These are phyloP conservation scores for Podabrus alpinus DNA, from an alignment of 2,888 invertebrate genomes.

Conservation along the genomic window DNA sequence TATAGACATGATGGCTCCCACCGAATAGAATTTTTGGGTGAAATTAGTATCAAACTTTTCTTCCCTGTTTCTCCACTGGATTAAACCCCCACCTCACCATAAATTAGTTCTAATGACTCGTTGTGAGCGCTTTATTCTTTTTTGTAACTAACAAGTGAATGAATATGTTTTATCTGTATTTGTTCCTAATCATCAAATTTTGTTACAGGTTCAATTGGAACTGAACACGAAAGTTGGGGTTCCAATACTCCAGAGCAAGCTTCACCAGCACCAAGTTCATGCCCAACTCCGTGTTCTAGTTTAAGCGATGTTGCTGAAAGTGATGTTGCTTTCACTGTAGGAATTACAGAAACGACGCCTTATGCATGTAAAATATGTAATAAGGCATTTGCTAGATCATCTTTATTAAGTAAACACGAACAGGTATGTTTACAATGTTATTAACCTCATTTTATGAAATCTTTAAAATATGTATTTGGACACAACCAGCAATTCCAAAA, in stretches of 20 bases:
- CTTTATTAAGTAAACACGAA: constrained; percentile 88
- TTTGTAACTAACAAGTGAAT: too few species aligned
- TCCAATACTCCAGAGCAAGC: constrained; percentile 39
- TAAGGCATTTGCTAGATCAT: constrained; percentile 84
- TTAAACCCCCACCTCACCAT: too few species aligned
- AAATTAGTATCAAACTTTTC: too few species aligned
- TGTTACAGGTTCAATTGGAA: constrained; percentile 25
- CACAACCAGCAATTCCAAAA: too few species aligned
- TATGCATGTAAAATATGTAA: constrained; percentile 92
- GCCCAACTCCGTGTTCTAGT: constrained; percentile 68
- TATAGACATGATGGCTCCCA: too few species aligned
- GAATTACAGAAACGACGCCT: constrained; percentile 74
- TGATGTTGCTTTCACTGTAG: constrained; percentile 67
- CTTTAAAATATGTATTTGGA: constrained; percentile 6
- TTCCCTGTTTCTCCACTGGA: too few species aligned
- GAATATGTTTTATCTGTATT: too few species aligned
- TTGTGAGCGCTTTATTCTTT: too few species aligned
- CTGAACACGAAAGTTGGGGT: constrained; percentile 39
- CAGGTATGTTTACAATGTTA: constrained; percentile 65
- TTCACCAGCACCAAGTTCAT: constrained; percentile 49
- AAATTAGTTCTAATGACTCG: too few species aligned
- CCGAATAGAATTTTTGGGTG: too few species aligned
- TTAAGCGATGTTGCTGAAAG: constrained; percentile 65
- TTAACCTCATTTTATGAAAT: background rate
- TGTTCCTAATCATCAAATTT: too few species aligned